phyloP scores from a whole-genome alignment of 2,888 invertebrate genomes.

The Calameuta pallipes region DNA sequence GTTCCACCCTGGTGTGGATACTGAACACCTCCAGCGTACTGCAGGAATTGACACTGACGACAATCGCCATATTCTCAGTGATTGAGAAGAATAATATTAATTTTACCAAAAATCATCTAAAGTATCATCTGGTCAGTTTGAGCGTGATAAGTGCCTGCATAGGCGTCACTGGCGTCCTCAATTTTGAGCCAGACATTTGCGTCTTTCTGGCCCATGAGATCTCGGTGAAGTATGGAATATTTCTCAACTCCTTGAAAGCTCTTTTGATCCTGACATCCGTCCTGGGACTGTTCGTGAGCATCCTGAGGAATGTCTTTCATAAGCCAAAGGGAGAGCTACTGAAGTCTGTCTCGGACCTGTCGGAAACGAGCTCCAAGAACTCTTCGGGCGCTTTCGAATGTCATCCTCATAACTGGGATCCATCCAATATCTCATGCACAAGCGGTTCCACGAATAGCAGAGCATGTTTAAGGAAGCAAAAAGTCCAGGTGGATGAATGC shows the following conservation, averaged over 20 bases:
- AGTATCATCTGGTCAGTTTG: conserved; percentile 67
- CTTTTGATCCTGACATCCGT: conserved; percentile 47
- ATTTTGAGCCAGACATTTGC: conserved; percentile 59
- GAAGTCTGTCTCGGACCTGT: conserved; percentile 59
- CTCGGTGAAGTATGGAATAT: conserved; percentile 56
- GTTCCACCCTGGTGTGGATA: conserved; percentile 67
- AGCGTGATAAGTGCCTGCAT: conserved; percentile 67
- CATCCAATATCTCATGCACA: conserved; percentile 68
- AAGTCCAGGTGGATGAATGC: conserved; percentile 60
- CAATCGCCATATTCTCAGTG: conserved; percentile 63
- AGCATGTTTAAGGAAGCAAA: conserved; percentile 66
- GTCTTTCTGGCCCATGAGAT: conserved; percentile 58
- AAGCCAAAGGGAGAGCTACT: conserved; percentile 53
- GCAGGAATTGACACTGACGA: conserved; percentile 66
- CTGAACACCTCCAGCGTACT: conserved; percentile 67
- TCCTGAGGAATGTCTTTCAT: conserved; percentile 40
- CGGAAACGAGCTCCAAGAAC: conserved; percentile 61
- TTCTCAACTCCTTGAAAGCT: conserved; percentile 52
- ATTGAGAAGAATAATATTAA: conserved; percentile 44
- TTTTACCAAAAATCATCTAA: conserved; percentile 62
- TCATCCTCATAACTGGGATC: conserved; percentile 62
- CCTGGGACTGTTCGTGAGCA: conserved; percentile 38
- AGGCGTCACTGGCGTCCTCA: conserved; percentile 67
- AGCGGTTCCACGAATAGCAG: conserved; percentile 70
- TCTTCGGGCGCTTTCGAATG: conserved; percentile 60